phyloP scores from a whole-genome alignment of 2,113 vertebrate species.

The Mohoua ochrocephala region DNA sequence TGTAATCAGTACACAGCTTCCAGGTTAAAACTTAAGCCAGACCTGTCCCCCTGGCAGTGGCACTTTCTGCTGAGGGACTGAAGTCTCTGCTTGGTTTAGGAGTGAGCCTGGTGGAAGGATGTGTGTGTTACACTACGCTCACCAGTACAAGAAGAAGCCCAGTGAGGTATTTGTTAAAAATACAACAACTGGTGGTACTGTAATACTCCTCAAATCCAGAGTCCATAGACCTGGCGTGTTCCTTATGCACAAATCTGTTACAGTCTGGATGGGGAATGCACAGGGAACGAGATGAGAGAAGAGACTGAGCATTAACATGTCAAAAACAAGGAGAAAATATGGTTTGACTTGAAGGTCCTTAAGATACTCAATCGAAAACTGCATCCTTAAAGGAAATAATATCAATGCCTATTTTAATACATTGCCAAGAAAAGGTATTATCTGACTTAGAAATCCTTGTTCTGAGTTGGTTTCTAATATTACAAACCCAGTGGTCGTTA shows the following conservation, averaged over 20 bases:
- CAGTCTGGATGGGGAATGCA: not conserved
- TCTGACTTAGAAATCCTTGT: not conserved
- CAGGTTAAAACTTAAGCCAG: not conserved
- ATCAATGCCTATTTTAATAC: not conserved
- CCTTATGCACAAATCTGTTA: not conserved
- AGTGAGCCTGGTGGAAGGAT: not conserved
- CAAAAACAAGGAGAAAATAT: not conserved
- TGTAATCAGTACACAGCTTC: not conserved
- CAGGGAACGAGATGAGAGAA: not conserved
- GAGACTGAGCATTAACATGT: not conserved
- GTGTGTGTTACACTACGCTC: not conserved
- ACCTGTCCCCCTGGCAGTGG: accelerated
- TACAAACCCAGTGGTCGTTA: not conserved
- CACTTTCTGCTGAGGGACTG: not conserved
- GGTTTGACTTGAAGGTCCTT: not conserved
- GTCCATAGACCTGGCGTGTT: not conserved
- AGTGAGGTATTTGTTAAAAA: not conserved
- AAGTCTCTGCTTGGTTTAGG: not conserved
- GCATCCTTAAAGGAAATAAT: not conserved
- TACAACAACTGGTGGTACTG: not conserved
- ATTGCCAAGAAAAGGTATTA: not conserved
- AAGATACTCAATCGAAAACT: not conserved
- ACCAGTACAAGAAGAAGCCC: not conserved
- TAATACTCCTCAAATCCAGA: not conserved
- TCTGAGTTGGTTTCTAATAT: not conserved